Percentiles rank a stretch among this genome's conserved stretches.
phyloP scores from a whole-genome alignment of 2,888 invertebrate genomes.

The Helicoverpa assulta region DNA sequence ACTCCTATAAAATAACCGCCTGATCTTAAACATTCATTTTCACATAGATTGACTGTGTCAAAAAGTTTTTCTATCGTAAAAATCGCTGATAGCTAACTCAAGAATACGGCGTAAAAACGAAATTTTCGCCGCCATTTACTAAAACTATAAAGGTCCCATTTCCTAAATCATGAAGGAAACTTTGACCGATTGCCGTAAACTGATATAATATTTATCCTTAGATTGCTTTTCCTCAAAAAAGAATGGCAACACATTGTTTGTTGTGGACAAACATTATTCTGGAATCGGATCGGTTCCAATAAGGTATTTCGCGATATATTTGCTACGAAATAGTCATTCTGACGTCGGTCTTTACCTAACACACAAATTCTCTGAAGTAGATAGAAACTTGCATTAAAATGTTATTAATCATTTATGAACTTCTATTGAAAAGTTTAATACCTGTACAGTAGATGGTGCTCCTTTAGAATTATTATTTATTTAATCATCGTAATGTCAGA shows the following conservation, averaged over 20 bases:
- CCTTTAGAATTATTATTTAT: conserved; percentile 5
- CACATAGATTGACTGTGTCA: conserved; percentile 42
- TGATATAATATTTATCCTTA: conserved; percentile 73
- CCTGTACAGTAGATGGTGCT: not conserved
- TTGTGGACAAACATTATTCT: conserved; percentile 67
- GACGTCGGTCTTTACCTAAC: conserved; percentile 9
- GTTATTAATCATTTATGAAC: conserved; percentile 20
- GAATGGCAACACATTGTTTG: conserved; percentile 70
- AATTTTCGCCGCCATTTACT: conserved; percentile 55
- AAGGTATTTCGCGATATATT: conserved; percentile 58
- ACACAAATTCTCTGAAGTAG: conserved; percentile 6
- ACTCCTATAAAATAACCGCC: conserved; percentile 17
- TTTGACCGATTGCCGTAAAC: conserved; percentile 71
- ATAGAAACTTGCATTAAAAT: conserved; percentile 20
- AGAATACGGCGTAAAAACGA: conserved; percentile 45
- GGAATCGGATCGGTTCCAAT: conserved; percentile 67
- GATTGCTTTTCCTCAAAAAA: conserved; percentile 71
- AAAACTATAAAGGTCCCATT: conserved; percentile 66
- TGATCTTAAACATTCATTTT: conserved; percentile 41
- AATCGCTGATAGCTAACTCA: conserved; percentile 52
- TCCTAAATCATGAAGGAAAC: conserved; percentile 67
- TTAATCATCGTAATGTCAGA: conserved; percentile 1
- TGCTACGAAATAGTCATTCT: conserved; percentile 50
- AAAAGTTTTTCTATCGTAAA: conserved; percentile 60
- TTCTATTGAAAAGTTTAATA: conserved; percentile 17